Conservation (phyloP, 2,888 invertebrate genomes). For the Acanthacorydalis orientalis region DNA sequence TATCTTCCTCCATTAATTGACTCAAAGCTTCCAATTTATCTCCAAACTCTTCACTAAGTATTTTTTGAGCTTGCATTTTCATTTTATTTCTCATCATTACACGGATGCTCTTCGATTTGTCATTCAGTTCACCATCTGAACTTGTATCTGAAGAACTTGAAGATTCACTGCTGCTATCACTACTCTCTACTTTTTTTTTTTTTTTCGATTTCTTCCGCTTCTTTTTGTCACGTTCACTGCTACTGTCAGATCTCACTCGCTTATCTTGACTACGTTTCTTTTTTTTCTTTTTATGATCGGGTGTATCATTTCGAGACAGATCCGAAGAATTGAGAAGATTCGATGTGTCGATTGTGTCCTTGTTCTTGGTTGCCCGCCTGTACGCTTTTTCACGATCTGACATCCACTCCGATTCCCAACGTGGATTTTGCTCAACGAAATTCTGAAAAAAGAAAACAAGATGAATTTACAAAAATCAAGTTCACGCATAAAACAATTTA, state of each 20-base stretch:
- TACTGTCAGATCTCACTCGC: constrained; percentile 13
- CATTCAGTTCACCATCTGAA: constrained; percentile 21
- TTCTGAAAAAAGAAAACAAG: constrained; percentile 32
- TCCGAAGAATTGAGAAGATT: constrained; percentile 9
- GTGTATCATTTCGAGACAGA: constrained; percentile 12
- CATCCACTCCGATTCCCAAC: constrained; percentile 78
- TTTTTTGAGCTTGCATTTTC: constrained; percentile 29
- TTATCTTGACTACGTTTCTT: constrained; percentile 16
- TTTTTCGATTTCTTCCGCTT: constrained; percentile 30
- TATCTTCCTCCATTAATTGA: constrained; percentile 28
- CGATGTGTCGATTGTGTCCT: constrained; percentile 12
- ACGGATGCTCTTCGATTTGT: constrained; percentile 41
- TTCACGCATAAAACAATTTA: background rate
- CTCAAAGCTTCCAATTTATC: constrained; percentile 27
- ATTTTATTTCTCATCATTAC: constrained; percentile 45
- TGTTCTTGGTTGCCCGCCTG: constrained; percentile 24
- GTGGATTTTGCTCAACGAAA: constrained; percentile 68
- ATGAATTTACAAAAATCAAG: background rate
- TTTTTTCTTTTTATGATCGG: constrained; percentile 13
- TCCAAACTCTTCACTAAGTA: constrained; percentile 27
- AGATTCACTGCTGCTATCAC: constrained; percentile 22
- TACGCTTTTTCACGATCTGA: constrained; percentile 60
- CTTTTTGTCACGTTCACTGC: constrained; percentile 32
- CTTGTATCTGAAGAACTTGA: constrained; percentile 27
- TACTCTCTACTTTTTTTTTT: constrained; percentile 14